Conservation (phyloP, 2,113 vertebrate genomes). For the Acanthochromis polyacanthus region DNA sequence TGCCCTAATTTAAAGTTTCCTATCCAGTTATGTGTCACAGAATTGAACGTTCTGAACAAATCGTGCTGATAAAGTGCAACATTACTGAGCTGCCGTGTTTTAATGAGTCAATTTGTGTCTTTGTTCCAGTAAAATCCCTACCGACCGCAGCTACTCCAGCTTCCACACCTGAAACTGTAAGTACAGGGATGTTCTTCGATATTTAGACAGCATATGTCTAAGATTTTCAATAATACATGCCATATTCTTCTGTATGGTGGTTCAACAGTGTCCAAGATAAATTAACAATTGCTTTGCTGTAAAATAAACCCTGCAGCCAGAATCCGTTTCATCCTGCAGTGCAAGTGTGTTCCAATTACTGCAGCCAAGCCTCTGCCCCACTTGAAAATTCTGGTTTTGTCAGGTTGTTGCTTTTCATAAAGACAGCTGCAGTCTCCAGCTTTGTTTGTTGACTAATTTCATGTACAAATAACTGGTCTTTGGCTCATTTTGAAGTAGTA, state of each 20-base stretch:
- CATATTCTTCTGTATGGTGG: not conserved
- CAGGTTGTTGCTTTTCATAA: too few relatives aligned
- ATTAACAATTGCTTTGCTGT: not conserved
- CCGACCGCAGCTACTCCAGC: not conserved
- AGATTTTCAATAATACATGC: not conserved
- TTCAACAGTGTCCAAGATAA: not conserved
- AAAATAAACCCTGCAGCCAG: not conserved
- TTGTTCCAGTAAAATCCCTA: slow-evolving; percentile 33
- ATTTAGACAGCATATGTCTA: not conserved
- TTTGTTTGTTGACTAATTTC: too few relatives aligned
- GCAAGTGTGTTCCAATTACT: not conserved
- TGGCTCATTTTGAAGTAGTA: too few relatives aligned
- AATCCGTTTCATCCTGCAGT: not conserved
- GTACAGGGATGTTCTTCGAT: slow-evolving; percentile 3
- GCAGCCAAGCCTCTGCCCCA: not conserved
- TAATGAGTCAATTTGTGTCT: slow-evolving; percentile 18
- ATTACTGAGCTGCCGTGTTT: accelerated
- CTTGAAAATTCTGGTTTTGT: not conserved
- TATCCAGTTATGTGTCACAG: not conserved
- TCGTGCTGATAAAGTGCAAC: not conserved
- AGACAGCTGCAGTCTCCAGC: too few relatives aligned
- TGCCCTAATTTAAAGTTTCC: not conserved
- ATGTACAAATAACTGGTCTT: too few relatives aligned
- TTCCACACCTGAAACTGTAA: slow-evolving; percentile 41
- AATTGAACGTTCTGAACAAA: not conserved